A percentile compares a stretch with the other conserved stretches of the same genome.
Conservation (phyloP, 1,140 invertebrate genomes). For the Dendroctonus ponderosae region DNA sequence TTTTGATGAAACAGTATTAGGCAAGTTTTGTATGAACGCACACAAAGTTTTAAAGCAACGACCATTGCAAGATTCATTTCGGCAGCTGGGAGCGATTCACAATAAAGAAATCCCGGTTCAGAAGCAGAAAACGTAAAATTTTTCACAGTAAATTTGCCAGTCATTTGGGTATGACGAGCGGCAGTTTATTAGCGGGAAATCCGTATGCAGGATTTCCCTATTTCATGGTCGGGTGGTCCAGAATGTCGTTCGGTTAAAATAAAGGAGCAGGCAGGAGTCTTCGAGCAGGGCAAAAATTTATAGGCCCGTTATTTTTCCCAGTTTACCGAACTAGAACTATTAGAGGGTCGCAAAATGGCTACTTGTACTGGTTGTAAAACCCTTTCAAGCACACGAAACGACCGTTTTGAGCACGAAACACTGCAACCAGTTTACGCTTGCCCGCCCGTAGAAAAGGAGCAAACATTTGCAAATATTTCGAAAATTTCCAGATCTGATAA, state of each 20-base stretch:
- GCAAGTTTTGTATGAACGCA: not conserved
- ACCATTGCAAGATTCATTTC: not conserved
- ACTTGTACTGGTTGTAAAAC: too few relatives aligned
- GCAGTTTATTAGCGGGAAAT: conserved; percentile 32
- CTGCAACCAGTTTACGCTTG: too few relatives aligned
- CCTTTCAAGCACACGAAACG: too few relatives aligned
- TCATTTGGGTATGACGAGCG: conserved; percentile 32
- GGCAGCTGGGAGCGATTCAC: not conserved
- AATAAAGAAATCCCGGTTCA: not conserved
- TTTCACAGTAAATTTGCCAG: conserved; percentile 34
- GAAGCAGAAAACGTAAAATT: conserved; percentile 24
- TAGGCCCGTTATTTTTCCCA: conserved; percentile 32
- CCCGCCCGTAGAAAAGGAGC: too few relatives aligned
- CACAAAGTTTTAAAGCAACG: not conserved
- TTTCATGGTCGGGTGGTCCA: conserved; percentile 30
- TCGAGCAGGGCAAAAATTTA: conserved; percentile 25
- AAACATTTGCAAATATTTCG: too few relatives aligned
- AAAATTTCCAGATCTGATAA: too few relatives aligned
- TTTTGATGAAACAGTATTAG: not conserved
- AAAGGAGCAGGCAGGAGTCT: conserved; percentile 18
- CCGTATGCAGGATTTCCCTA: conserved; percentile 33
- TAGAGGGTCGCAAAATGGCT: conserved; percentile 1
- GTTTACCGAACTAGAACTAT: conserved; percentile 32
- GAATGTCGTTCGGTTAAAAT: conserved; percentile 32
- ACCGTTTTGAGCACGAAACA: too few relatives aligned